Evolutionary conservation across 2,797 vertebrate genomes (phyloP).

Genomic region (Macrochelys suwanniensis): DNA sequence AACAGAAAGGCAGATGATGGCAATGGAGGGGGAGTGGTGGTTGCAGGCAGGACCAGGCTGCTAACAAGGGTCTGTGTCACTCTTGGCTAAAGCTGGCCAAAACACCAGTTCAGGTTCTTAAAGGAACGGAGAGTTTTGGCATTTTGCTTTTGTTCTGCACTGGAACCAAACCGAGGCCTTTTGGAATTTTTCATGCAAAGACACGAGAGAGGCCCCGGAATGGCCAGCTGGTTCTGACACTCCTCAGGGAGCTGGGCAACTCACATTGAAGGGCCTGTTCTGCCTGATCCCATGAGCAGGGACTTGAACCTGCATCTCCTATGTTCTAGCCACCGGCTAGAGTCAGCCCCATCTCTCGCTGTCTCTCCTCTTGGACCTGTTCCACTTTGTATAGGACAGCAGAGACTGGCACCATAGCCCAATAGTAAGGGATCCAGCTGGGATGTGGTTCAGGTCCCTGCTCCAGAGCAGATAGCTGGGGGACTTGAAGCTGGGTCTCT

Average conservation of each 20-base stretch:
- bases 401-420: neutral
- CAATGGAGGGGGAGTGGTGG: neutral
- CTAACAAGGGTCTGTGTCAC: neutral
- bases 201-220: neutral
- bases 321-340: neutral
- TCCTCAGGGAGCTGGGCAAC: too few relatives aligned
- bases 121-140: neutral
- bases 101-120: neutral
- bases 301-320: neutral
- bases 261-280: too few relatives aligned
- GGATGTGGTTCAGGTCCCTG: neutral
- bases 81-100: neutral
- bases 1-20: neutral
- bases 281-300: too few relatives aligned
- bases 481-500: neutral
- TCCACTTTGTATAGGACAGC: neutral
- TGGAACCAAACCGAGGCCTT: too few relatives aligned
- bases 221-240: neutral
- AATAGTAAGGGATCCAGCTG: neutral
- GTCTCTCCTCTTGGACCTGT: neutral
- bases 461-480: neutral
- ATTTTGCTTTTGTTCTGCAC: too few relatives aligned
- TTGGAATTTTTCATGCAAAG: too few relatives aligned
- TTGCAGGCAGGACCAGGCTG: neutral
- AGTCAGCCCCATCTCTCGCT: neutral